Percentiles rank a stretch among this genome's conserved stretches.
Conservation (phyloP, 2,797 vertebrate species). For the Rhynchotus rufescens region DNA sequence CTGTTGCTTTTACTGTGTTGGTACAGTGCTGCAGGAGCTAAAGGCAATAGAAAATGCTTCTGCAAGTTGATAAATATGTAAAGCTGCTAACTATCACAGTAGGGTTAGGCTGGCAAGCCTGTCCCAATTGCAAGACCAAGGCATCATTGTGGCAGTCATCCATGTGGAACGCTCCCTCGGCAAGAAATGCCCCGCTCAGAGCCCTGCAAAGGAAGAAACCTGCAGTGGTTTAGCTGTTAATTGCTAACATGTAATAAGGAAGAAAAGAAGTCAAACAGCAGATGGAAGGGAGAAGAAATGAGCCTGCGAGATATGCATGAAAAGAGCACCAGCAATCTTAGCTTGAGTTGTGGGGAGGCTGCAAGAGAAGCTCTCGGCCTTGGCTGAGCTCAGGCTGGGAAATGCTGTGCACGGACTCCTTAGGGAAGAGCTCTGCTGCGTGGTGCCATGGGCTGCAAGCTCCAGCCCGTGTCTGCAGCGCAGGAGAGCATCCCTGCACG, state of each 20-base stretch:
- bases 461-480: neutral
- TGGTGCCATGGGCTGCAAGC: neutral
- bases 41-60: neutral
- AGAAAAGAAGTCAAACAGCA: slow-evolving; percentile 7
- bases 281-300: slow-evolving; percentile 2
- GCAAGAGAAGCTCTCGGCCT: neutral
- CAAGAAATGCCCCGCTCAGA: neutral
- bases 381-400: neutral
- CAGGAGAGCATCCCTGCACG: neutral
- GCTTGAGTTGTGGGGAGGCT: neutral
- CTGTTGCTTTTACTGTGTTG: neutral
- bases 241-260: neutral
- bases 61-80: neutral
- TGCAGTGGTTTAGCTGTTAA: neutral
- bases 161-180: rapidly evolving
- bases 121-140: neutral
- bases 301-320: neutral
- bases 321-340: neutral
- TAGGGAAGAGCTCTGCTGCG: neutral
- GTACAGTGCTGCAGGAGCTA: neutral
- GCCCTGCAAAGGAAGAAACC: neutral
- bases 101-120: neutral
- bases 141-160: rapidly evolving
- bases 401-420: neutral
- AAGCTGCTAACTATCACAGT: neutral